phyloP scores from a whole-genome alignment of 2,113 vertebrate genomes.

The Seriola dumerili region DNA sequence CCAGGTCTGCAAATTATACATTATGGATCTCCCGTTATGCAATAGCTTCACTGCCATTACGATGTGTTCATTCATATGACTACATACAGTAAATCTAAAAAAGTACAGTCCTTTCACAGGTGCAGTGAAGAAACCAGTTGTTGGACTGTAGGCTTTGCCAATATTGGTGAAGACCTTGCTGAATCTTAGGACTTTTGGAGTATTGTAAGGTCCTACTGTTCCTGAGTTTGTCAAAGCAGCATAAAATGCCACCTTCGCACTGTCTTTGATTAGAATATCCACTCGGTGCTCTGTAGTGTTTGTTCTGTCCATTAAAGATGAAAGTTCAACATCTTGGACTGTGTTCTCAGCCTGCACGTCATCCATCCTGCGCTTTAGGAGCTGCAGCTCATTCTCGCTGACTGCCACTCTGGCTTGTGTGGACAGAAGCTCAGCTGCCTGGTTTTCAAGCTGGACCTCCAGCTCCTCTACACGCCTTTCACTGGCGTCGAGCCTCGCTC shows the following conservation, averaged over 20 bases:
- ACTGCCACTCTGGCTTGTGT: too few relatives aligned
- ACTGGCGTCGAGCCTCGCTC: too few relatives aligned
- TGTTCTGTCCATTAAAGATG: neutral
- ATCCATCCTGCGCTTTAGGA: neutral
- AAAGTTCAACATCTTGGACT: neutral
- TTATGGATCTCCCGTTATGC: neutral
- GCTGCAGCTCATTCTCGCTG: neutral
- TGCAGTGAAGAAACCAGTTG: conserved; percentile 20
- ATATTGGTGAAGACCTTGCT: conserved; percentile 1
- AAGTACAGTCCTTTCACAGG: conserved; percentile 14
- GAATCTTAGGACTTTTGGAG: neutral
- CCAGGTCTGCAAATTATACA: neutral
- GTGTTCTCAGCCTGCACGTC: neutral
- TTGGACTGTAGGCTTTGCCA: neutral
- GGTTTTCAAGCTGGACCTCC: neutral
- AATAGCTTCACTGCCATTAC: neutral
- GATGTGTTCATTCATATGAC: neutral
- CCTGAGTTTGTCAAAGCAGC: neutral
- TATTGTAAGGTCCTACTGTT: neutral
- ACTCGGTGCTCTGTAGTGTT: too few relatives aligned
- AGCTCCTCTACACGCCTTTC: neutral
- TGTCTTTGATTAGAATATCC: too few relatives aligned
- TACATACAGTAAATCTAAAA: conserved; percentile 12
- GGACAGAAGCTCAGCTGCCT: too few relatives aligned
- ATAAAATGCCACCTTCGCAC: neutral